phyloP scores from a whole-genome alignment of 2,113 vertebrate species.

The Salvelinus namaycush region DNA sequence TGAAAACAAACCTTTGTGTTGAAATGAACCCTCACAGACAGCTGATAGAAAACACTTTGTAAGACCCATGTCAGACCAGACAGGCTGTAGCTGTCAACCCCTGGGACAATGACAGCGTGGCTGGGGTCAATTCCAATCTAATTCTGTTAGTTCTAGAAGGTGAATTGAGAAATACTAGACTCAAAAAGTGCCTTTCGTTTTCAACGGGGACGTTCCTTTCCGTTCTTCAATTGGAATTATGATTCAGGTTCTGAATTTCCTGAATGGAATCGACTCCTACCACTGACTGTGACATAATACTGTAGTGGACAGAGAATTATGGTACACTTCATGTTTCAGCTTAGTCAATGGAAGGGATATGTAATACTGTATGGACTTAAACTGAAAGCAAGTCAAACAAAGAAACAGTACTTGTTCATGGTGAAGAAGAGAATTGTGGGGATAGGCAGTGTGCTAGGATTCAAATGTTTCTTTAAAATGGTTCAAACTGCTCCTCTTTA shows the following conservation, averaged over 20 bases:
- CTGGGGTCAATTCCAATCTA: too few species aligned
- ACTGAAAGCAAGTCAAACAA: not conserved
- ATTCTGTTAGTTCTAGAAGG: too few species aligned
- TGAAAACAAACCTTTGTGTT: conserved; percentile 20
- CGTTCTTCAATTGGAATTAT: too few species aligned
- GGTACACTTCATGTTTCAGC: not conserved
- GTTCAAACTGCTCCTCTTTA: conserved; percentile 14
- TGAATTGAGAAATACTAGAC: too few species aligned
- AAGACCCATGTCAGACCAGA: conserved; percentile 18
- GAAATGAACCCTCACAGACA: conserved; percentile 17
- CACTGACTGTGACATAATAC: not conserved
- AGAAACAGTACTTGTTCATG: conserved; percentile 31
- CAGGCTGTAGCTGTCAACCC: not conserved
- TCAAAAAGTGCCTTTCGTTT: too few species aligned
- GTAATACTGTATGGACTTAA: conserved; percentile 26
- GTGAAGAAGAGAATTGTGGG: conserved; percentile 1
- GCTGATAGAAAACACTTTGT: not conserved
- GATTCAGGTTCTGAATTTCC: too few species aligned
- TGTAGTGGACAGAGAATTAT: conserved; percentile 3
- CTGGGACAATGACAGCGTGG: not conserved
- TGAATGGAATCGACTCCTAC: not conserved
- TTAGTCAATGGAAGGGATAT: conserved; percentile 5
- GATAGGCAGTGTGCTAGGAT: not conserved
- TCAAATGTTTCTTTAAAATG: conserved; percentile 5
- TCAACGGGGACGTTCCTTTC: too few species aligned